A percentile compares a stretch with the other conserved stretches of the same genome.
Conservation (phyloP, 2,888 invertebrate species). For the Rugalucina vietnamica region DNA sequence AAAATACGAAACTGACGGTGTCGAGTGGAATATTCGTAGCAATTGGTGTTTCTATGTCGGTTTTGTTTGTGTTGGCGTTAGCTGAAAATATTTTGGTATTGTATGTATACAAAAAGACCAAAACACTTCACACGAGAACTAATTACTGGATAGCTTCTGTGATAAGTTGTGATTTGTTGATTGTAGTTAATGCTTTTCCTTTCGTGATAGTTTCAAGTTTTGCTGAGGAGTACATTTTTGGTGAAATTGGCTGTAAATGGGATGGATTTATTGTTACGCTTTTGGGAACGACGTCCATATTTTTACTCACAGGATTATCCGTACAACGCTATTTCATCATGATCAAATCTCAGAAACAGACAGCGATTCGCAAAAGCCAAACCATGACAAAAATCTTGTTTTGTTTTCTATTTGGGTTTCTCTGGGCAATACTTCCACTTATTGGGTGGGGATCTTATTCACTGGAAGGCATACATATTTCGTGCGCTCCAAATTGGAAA, state of each 20-base stretch:
- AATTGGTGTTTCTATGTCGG: conserved; percentile 9
- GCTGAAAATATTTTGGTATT: conserved; percentile 34
- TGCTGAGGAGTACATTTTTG: conserved; percentile 40
- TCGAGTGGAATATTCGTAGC: neutral
- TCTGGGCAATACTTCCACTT: conserved; percentile 42
- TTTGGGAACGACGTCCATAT: conserved; percentile 47
- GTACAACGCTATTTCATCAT: conserved; percentile 47
- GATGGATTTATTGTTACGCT: conserved; percentile 52
- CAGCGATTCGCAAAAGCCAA: neutral
- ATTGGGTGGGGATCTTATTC: conserved; percentile 47
- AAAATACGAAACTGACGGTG: too few species aligned
- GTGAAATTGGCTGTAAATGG: conserved; percentile 39
- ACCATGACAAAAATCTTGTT: neutral
- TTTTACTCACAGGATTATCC: conserved; percentile 38
- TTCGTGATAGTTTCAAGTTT: conserved; percentile 42
- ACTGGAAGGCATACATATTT: conserved; percentile 37
- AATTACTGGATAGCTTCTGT: conserved; percentile 49
- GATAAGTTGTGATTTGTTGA: conserved; percentile 43
- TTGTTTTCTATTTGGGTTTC: conserved; percentile 36
- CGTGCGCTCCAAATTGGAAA: conserved; percentile 52
- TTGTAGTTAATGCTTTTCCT: conserved; percentile 51
- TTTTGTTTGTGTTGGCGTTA: conserved; percentile 34
- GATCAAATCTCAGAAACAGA: neutral
- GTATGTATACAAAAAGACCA: conserved; percentile 7
- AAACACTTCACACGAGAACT: conserved; percentile 34